A percentile compares a stretch with the other conserved stretches of the same genome.
phyloP scores from a whole-genome alignment of 2,797 vertebrate species.

The Avahi laniger region DNA sequence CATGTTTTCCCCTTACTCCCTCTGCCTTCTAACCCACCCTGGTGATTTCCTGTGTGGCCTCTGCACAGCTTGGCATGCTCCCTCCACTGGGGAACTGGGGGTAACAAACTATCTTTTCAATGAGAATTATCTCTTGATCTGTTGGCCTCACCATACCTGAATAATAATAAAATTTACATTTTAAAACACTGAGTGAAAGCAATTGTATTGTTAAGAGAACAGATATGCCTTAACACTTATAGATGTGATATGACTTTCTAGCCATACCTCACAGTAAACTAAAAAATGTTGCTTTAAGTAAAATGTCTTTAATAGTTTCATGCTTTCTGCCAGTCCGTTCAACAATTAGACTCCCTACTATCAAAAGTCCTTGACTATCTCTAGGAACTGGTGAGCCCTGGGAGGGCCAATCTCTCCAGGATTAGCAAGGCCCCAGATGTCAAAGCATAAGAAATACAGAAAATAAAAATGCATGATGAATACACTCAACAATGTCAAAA shows the following conservation, averaged over 20 bases:
- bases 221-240: neutral
- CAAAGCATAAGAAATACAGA: neutral
- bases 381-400: neutral
- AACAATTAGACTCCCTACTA: neutral
- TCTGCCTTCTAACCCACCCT: neutral
- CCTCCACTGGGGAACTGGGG: neutral
- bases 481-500: neutral
- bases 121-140: neutral
- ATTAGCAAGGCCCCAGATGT: neutral
- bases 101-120: neutral
- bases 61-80: rapidly evolving
- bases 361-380: neutral
- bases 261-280: neutral
- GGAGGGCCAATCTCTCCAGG: neutral
- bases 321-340: neutral
- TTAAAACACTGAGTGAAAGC: neutral
- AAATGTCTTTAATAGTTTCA: neutral
- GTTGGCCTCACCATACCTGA: neutral
- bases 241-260: neutral
- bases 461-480: neutral
- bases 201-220: neutral
- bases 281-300: neutral
- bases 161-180: neutral
- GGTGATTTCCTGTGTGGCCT: neutral
- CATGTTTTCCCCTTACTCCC: neutral